phyloP scores from a whole-genome alignment of 2,113 vertebrate species.

The Gambusia holbrooki region DNA sequence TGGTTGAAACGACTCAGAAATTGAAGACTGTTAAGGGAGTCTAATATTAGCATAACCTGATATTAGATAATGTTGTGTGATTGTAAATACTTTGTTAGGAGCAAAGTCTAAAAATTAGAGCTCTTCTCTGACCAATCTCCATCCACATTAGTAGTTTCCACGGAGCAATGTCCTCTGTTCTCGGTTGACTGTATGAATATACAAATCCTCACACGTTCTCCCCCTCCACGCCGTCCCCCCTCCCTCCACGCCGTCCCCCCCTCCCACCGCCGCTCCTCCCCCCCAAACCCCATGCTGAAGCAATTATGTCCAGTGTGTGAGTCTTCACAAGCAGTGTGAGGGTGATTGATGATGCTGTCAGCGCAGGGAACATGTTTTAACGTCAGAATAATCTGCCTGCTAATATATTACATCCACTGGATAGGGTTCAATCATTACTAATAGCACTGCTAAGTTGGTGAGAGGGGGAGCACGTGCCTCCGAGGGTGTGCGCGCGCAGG shows the following conservation, averaged over 20 bases:
- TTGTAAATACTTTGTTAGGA: constrained; percentile 30
- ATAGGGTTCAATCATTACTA: constrained; percentile 81
- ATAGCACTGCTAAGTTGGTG: constrained; percentile 77
- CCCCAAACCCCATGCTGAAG: constrained; percentile 63
- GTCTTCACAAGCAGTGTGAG: constrained; percentile 79
- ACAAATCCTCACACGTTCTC: constrained; percentile 48
- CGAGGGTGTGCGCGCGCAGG: constrained; percentile 22
- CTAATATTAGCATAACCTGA: too few species aligned
- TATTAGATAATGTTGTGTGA: neutral
- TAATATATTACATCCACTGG: constrained; percentile 83
- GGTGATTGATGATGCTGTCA: constrained; percentile 84
- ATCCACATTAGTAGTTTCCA: constrained; percentile 32
- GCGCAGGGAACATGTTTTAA: constrained; percentile 78
- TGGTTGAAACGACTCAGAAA: too few species aligned
- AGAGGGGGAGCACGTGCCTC: constrained; percentile 69
- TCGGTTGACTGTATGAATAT: constrained; percentile 52
- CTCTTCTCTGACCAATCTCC: constrained; percentile 32
- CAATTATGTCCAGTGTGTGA: constrained; percentile 68
- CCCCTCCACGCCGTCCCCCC: neutral
- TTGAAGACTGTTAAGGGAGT: too few species aligned
- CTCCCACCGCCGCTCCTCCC: neutral
- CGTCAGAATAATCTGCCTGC: constrained; percentile 82
- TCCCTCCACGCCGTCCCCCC: too few species aligned
- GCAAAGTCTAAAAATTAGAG: constrained; percentile 33
- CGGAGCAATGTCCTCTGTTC: constrained; percentile 13